Evolutionary conservation across 1,140 invertebrate genomes (phyloP), one percentile per base, ranked within the genome.

Genomic region (Magallana gigas): DNA sequence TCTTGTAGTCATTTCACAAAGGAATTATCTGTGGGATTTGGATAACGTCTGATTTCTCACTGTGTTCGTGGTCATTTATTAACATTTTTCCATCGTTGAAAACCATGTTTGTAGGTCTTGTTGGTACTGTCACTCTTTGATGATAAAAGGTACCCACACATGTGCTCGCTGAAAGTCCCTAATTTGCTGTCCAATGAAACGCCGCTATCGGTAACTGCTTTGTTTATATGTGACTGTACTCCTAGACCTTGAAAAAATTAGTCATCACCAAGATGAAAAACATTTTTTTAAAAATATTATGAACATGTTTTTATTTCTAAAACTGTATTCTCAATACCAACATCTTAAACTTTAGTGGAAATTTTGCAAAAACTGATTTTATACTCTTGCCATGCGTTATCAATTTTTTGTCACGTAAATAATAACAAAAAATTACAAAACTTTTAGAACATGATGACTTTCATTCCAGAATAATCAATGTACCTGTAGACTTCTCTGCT

Each of bases 381-480:
- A 23, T 23, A 23, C 23, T 23, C 23, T 23, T 23, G 23, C 0
- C 23, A 23, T 23, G 23, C 23, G 23, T 23, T 23, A 23, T 23
- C 23, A 23, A 23, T 23, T 23, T 23, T 23, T 23, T 23, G 23
- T 23, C 23, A 23, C 23, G 0, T 23, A 23, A 23, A 23, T 23
- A 23, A 23, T 23, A 23, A 23, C 23, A 23, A 23, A 23, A 23
- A 23, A 23, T 23, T 23, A 23, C 23, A 23, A 23, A 23, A 82
- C 59, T 4, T 68, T 68, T 58, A 62, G 59, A 85, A 83, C 8
- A 57, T 0, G 84, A 80, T 18, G 60, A 86, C 59, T 64, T 88
- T 84, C 87, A 88, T 71, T 86, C 84, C 36, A 84, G 87, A 48
- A 88, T 76, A 8, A 88, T 29, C 14, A 88, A 23, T 4, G 87